Conservation (phyloP, 2,797 vertebrate genomes). For the Bradypus variegatus region DNA sequence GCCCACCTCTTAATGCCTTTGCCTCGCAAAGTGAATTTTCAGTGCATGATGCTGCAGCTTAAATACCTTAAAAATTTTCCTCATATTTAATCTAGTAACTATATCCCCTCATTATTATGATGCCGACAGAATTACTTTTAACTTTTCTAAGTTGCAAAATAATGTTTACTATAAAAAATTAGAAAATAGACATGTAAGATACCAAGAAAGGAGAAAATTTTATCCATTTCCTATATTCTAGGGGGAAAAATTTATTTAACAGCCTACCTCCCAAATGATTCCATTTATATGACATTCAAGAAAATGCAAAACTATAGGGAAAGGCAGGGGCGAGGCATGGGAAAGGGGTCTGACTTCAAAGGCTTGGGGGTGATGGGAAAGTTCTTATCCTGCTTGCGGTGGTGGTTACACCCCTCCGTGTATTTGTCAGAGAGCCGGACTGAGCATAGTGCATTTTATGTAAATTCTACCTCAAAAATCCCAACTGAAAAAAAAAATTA, state of each 20-base stretch:
- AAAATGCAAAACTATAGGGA: too few relatives aligned
- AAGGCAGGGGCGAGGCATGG: too few relatives aligned
- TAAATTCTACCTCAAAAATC: too few relatives aligned
- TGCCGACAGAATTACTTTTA: neutral
- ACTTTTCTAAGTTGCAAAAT: slow-evolving; percentile 2
- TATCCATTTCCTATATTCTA: neutral
- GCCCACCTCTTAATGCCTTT: neutral
- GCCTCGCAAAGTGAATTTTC: neutral
- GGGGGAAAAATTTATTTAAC: neutral
- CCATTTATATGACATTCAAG: too few relatives aligned
- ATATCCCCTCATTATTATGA: neutral
- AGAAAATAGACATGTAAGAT: neutral
- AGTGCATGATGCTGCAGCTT: neutral
- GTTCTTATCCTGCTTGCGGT: too few relatives aligned
- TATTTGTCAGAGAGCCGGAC: too few relatives aligned
- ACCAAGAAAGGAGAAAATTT: neutral
- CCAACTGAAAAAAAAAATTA: too few relatives aligned
- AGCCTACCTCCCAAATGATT: too few relatives aligned
- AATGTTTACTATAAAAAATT: slow-evolving; percentile 13
- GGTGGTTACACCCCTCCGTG: too few relatives aligned
- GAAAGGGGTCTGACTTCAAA: too few relatives aligned
- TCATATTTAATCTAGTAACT: neutral
- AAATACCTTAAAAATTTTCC: neutral
- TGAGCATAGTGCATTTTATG: too few relatives aligned
- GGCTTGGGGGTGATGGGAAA: too few relatives aligned